Evolutionary conservation across 2,797 vertebrate genomes (phyloP).

Genomic region (Spheniscus humboldti): DNA sequence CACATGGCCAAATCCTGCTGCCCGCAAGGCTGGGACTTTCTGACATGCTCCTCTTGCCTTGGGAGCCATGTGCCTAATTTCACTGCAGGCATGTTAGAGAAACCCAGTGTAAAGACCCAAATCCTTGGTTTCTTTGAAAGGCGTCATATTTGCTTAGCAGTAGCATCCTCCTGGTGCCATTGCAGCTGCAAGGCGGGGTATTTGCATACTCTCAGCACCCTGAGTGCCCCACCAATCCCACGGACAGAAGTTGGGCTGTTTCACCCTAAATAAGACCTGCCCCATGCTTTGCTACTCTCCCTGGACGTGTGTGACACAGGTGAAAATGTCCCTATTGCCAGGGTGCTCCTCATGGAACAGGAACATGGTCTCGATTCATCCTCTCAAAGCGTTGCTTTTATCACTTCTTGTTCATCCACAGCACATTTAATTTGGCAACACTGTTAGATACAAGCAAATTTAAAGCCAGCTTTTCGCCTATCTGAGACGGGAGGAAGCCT

Average conservation of each 20-base stretch:
- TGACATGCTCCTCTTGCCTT: neutral
- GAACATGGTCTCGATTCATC: neutral
- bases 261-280: neutral
- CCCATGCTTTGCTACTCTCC: neutral
- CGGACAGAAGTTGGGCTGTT: neutral
- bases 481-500: neutral
- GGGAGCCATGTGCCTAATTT: neutral
- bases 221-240: fast-evolving
- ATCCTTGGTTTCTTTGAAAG: neutral
- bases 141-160: fast-evolving
- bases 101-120: neutral
- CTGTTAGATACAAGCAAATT: neutral
- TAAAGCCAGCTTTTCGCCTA: neutral
- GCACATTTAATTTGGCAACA: neutral
- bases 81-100: neutral
- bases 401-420: neutral
- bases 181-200: neutral
- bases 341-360: neutral
- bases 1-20: neutral
- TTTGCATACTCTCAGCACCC: neutral
- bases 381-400: neutral
- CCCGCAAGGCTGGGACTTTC: neutral
- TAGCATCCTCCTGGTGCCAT: neutral
- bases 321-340: neutral
- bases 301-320: fast-evolving